These are phyloP conservation scores for Strix occidentalis DNA, from an alignment of 2,797 vertebrate species.

Conservation along the genomic window DNA sequence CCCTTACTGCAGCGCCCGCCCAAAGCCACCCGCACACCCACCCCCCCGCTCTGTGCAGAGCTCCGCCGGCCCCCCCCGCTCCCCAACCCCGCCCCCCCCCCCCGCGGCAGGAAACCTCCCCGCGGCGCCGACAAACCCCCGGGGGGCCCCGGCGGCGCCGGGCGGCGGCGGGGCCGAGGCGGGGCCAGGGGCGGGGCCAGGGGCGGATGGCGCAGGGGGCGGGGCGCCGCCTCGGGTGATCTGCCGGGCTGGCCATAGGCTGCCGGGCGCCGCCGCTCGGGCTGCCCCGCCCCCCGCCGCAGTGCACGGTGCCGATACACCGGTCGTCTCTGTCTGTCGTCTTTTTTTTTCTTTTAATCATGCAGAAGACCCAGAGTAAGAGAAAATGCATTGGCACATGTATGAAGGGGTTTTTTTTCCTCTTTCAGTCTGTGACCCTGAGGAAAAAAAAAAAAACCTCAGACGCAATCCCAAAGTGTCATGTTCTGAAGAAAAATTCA, in stretches of 20 bases:
- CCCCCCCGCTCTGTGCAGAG: no score
- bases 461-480: neutral
- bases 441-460: neutral
- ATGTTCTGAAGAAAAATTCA: neutral
- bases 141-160: no score
- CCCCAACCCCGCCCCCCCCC: no score
- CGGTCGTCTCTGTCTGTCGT: neutral
- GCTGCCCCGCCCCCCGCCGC: no score
- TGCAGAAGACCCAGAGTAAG: neutral
- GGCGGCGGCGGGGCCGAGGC: neutral
- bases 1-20: no score
- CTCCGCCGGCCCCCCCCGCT: no score
- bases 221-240: neutral
- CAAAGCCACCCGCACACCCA: neutral
- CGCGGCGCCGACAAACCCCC: no score
- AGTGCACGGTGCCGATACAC: accelerated
- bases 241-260: no score
- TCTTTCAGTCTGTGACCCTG: no score
- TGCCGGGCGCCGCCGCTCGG: no score
- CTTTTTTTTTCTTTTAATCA: neutral
- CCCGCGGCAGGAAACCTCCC: no score
- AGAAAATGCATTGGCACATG: neutral
- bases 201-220: no score
- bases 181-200: neutral
- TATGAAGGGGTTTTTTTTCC: neutral